Evolutionary conservation across 2,888 invertebrate genomes (phyloP).

Genomic region (Pecten maximus): DNA sequence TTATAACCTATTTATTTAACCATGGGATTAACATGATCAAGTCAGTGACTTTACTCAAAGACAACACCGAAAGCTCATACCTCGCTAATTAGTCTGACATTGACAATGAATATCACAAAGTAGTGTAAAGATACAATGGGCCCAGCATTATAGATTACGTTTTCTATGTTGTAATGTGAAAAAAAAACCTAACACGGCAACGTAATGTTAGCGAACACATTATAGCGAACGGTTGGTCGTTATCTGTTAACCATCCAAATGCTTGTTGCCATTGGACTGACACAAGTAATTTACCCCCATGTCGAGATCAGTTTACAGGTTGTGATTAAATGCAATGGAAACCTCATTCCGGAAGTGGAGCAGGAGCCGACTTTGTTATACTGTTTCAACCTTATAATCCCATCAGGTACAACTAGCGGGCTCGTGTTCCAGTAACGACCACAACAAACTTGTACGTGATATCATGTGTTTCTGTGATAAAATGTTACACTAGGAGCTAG

Average conservation of each 20-base stretch:
- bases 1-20: too few relatives aligned
- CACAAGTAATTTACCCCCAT: neutral
- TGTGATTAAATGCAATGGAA: slow-evolving; percentile 1
- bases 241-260: neutral
- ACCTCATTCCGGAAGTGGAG: neutral
- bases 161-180: neutral
- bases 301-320: neutral
- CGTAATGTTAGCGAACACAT: neutral
- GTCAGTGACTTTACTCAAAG: neutral
- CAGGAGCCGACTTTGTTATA: neutral
- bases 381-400: neutral
- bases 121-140: neutral
- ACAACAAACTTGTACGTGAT: neutral
- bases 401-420: neutral
- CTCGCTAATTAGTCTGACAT: neutral
- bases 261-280: neutral
- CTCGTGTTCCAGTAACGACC: neutral
- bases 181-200: neutral
- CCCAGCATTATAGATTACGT: neutral
- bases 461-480: neutral
- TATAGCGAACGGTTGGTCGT: neutral
- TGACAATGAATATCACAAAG: neutral
- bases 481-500: too few relatives aligned
- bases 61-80: neutral
- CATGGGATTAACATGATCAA: too few relatives aligned